phyloP scores from a whole-genome alignment of 2,888 invertebrate species.

The Tridacna gigas region DNA sequence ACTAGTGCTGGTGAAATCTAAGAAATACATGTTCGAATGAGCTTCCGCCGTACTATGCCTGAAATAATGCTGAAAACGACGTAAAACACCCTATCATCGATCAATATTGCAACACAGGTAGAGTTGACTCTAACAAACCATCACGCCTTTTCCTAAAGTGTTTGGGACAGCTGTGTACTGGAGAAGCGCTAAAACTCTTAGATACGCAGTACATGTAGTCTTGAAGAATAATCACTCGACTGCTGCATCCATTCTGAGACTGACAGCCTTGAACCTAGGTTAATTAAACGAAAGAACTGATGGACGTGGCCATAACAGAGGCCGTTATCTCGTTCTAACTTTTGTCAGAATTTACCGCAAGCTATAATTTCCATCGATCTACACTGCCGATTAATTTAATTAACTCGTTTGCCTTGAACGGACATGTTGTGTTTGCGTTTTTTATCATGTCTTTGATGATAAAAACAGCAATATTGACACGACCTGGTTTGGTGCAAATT shows the following conservation, averaged over 20 bases:
- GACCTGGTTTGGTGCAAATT: too few relatives aligned
- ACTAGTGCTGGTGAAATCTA: too few relatives aligned
- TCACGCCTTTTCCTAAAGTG: too few relatives aligned
- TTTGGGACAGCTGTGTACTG: too few relatives aligned
- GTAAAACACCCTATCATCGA: background rate
- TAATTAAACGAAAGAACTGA: slow-evolving; percentile 21
- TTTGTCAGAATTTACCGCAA: slow-evolving; percentile 33
- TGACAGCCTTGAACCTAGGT: background rate
- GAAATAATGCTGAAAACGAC: background rate
- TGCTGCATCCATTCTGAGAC: background rate
- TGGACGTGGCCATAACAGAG: background rate
- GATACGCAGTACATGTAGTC: too few relatives aligned
- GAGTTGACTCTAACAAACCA: too few relatives aligned
- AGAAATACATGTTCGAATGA: too few relatives aligned
- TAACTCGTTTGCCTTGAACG: slow-evolving; percentile 14
- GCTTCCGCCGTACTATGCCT: background rate
- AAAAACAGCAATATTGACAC: too few relatives aligned
- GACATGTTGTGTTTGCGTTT: background rate
- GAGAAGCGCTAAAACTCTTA: too few relatives aligned
- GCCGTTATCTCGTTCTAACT: slow-evolving; percentile 26
- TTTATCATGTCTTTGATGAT: background rate
- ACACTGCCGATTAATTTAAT: slow-evolving; percentile 38
- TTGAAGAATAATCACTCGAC: too few relatives aligned
- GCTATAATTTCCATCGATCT: slow-evolving; percentile 37
- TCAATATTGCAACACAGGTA: background rate